A percentile compares a stretch with the other conserved stretches of the same genome.
Conservation (phyloP, 2,888 invertebrate species). For the Sminthurinus aureus region DNA sequence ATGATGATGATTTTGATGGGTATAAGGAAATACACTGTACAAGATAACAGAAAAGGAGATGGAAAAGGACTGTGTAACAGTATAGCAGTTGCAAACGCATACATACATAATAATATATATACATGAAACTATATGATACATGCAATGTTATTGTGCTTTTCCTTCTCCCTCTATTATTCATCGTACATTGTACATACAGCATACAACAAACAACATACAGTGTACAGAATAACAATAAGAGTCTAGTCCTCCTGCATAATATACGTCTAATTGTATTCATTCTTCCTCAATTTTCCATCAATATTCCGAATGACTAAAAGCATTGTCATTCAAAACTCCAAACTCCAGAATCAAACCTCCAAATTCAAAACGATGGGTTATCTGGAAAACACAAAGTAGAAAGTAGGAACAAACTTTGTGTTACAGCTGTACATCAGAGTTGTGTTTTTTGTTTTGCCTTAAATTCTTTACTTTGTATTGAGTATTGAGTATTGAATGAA, state of each 20-base stretch:
- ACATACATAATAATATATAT: too few species aligned
- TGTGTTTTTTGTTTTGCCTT: too few species aligned
- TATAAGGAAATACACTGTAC: neutral
- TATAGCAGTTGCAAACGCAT: neutral
- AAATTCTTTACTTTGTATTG: too few species aligned
- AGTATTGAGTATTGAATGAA: too few species aligned
- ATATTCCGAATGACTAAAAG: neutral
- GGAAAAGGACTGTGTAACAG: neutral
- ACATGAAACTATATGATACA: too few species aligned
- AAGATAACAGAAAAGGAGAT: neutral
- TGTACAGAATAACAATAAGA: neutral
- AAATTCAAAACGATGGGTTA: neutral
- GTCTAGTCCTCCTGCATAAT: neutral
- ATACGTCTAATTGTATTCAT: constrained; percentile 12
- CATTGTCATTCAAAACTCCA: neutral
- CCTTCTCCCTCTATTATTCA: neutral
- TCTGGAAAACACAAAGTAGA: too few species aligned
- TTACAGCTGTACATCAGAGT: neutral
- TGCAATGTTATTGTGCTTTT: neutral
- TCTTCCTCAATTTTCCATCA: constrained; percentile 22
- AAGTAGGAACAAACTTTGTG: neutral
- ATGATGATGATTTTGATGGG: too few species aligned
- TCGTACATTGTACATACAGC: too few species aligned
- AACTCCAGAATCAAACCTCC: neutral
- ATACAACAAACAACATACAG: neutral